Conservation (phyloP, 2,888 invertebrate genomes). For the Pheosia tremula region DNA sequence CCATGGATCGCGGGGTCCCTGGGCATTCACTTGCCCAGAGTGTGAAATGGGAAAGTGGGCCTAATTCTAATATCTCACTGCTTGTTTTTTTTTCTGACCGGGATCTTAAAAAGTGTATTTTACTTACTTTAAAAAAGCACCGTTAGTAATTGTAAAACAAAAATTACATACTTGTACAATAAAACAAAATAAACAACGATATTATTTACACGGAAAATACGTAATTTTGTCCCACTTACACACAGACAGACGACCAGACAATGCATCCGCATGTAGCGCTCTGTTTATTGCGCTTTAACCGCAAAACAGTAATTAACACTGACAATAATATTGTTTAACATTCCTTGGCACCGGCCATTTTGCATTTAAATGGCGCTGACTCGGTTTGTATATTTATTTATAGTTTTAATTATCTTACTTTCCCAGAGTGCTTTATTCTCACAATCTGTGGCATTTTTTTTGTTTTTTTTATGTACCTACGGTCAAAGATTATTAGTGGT, state of each 20-base stretch:
- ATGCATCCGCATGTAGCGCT: background rate
- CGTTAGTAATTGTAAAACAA: background rate
- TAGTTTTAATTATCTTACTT: conserved; percentile 34
- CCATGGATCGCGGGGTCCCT: no score
- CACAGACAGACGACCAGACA: conserved; percentile 4
- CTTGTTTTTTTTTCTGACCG: no score
- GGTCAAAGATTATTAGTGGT: no score
- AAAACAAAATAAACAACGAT: no score
- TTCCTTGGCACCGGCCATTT: conserved; percentile 37
- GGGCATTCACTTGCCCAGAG: no score
- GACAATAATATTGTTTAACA: conserved; percentile 27
- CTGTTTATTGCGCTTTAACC: conserved; percentile 23
- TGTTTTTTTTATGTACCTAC: background rate
- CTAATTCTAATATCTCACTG: no score
- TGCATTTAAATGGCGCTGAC: conserved; percentile 29
- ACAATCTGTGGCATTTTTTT: conserved; percentile 16
- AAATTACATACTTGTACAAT: background rate
- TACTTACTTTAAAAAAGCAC: no score
- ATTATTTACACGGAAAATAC: background rate
- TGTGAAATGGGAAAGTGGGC: no score
- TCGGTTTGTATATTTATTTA: conserved; percentile 23
- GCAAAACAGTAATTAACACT: conserved; percentile 33
- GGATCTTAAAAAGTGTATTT: no score
- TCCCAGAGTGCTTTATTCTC: conserved; percentile 21
- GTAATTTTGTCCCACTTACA: conserved; percentile 6